These are phyloP conservation scores for Campoplex nolae DNA, from an alignment of 2,888 invertebrate genomes.

Conservation along the genomic window DNA sequence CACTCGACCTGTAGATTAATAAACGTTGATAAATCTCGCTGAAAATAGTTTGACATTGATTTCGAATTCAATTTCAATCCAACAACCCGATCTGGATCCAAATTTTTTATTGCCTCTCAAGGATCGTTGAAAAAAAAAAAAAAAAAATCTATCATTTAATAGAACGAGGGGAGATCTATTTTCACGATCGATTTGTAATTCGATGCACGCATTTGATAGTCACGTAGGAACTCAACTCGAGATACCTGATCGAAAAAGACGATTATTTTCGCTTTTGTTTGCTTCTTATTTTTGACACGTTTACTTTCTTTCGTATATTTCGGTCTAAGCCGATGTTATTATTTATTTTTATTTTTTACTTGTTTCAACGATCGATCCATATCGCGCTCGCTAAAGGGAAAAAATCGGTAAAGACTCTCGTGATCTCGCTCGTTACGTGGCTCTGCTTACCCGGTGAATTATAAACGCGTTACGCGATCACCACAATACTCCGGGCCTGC, in stretches of 20 bases:
- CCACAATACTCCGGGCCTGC: slow-evolving; percentile 42
- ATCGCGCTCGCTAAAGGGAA: slow-evolving; percentile 51
- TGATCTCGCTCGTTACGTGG: slow-evolving; percentile 61
- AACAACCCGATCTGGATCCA: neutral
- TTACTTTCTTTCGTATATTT: slow-evolving; percentile 39
- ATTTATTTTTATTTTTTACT: slow-evolving; percentile 29
- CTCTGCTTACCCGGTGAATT: slow-evolving; percentile 27
- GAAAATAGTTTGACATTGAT: neutral
- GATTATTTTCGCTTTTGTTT: slow-evolving; percentile 31
- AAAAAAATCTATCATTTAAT: slow-evolving; percentile 10
- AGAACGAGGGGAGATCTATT: slow-evolving; percentile 10
- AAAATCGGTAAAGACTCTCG: slow-evolving; percentile 35
- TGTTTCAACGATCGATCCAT: slow-evolving; percentile 59
- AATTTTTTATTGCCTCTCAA: neutral
- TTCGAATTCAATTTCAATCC: neutral
- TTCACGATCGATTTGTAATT: slow-evolving; percentile 18
- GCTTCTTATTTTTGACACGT: slow-evolving; percentile 10
- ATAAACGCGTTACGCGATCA: slow-evolving; percentile 65
- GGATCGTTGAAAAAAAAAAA: neutral
- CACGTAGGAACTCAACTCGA: slow-evolving; percentile 43
- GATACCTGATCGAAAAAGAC: slow-evolving; percentile 25
- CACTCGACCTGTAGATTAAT: neutral
- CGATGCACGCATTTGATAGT: slow-evolving; percentile 9
- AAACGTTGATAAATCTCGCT: neutral
- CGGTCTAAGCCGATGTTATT: slow-evolving; percentile 17